Evolutionary conservation across 2,113 vertebrate species (phyloP).

Genomic region (Catharus fuscescens): DNA sequence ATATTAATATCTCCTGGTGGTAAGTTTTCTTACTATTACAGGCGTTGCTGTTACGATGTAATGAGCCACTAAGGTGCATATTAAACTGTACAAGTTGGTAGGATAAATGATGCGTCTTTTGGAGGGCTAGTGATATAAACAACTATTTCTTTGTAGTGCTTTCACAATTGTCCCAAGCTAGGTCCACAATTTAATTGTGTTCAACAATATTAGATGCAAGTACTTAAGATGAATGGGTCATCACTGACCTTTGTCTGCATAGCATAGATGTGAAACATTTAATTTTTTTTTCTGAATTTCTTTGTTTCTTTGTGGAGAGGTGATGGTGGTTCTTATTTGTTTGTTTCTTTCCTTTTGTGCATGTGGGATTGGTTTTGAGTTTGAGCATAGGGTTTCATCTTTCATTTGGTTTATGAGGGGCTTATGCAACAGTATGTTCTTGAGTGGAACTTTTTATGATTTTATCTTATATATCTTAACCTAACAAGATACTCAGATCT

Average conservation of each 20-base stretch:
- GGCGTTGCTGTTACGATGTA: neutral
- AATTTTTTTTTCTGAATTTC: neutral
- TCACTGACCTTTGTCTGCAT: neutral
- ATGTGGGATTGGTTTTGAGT: neutral
- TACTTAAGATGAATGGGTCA: neutral
- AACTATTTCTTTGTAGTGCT: neutral
- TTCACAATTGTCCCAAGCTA: neutral
- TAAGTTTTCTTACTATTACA: neutral
- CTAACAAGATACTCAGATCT: neutral
- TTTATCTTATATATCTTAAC: neutral
- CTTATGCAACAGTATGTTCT: neutral
- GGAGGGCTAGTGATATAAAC: neutral
- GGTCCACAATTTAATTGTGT: accelerated
- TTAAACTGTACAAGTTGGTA: neutral
- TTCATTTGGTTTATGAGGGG: accelerated
- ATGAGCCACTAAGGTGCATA: neutral
- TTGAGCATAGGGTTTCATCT: neutral
- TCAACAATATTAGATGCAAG: neutral
- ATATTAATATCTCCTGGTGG: neutral
- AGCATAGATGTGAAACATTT: neutral
- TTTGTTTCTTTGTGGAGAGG: neutral
- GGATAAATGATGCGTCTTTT: neutral
- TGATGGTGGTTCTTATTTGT: neutral
- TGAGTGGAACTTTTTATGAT: neutral
- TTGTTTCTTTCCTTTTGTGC: neutral